A percentile compares a stretch with the other conserved stretches of the same genome.
These are phyloP conservation scores for Pelobates fuscus DNA, from an alignment of 2,113 vertebrate genomes.

Conservation along the genomic window DNA sequence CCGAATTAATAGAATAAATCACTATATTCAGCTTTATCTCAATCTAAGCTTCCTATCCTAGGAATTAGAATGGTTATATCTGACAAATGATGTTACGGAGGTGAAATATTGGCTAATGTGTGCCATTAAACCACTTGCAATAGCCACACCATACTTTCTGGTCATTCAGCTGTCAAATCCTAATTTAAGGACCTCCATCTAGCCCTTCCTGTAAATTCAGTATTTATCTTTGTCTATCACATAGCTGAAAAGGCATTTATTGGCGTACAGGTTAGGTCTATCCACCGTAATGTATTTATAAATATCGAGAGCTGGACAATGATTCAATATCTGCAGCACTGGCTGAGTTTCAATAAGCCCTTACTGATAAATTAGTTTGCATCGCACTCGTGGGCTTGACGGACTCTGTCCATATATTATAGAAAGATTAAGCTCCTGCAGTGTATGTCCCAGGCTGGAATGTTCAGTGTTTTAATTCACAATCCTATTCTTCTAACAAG, in stretches of 20 bases:
- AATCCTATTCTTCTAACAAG: conserved; percentile 41
- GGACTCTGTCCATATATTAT: conserved; percentile 37
- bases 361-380: conserved; percentile 36
- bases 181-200: no score
- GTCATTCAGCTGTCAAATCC: no score
- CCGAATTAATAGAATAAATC: no score
- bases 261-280: conserved; percentile 3
- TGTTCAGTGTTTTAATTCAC: conserved; percentile 48
- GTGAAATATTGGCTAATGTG: no score
- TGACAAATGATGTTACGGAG: no score
- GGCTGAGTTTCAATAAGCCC: conserved; percentile 4
- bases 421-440: conserved; percentile 41
- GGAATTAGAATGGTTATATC: no score
- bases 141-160: no score
- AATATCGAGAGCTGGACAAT: conserved; percentile 6
- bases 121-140: no score
- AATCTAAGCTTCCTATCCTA: no score
- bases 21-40: no score
- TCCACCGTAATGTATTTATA: conserved; percentile 10
- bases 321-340: conserved; percentile 16
- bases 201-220: no score
- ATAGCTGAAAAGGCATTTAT: conserved; percentile 13
- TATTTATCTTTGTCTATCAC: neutral
- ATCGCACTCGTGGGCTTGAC: conserved; percentile 30
- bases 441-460: conserved; percentile 37